Base-by-base conservation (phyloP, 2,797 vertebrate species). In the Coccyzus lansbergi region DNA sequence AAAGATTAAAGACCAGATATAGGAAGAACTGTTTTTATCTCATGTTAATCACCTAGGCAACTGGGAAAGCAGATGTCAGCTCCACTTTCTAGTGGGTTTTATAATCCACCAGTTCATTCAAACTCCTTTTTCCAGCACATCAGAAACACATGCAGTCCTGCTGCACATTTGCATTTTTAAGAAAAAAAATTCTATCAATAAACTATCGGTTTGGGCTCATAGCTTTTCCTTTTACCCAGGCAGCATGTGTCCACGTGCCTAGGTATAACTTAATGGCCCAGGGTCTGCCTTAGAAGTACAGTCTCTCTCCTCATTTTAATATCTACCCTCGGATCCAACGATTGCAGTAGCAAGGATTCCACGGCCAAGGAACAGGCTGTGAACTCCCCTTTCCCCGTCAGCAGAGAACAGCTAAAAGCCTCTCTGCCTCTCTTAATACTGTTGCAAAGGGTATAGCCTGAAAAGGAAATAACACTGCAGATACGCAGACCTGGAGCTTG, bases 21-120 rank as follows among this genome's bases (percentile, higher is more conserved):
- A 34, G 86, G 74, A 69, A 95, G 95, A 93, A 58, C 74, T 91
- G 59, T 94, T 78, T 96, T 97, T 96, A 92, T 92, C 89, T 83
- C 84, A 81, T 68, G 78, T 90, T 91, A 94, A 92, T 97, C 95
- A 95, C 96, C 96, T 91, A 96, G 96, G 97, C 95, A 97, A 96
- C 94, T 71, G 82, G 92, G 67, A 94, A 86, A 96, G 90, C 86
- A 95, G 93, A 93, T 71, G 55, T 48, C 90, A 83, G 93, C 91
- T 91, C 74, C 79, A 21, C 72, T 96, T 96, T 91, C 69, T 81
- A 53, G 74, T 58, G 55, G 87, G 76, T 92, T 93, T 94, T 94
- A 86, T 81, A 88, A 95, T 83, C 88, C 65, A 67, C 53, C 89
- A 88, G 80, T 82, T 88, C 75, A 76, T 83, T 90, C 88, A 84